A percentile compares a stretch with the other conserved stretches of the same genome.
These are phyloP conservation scores for Chloroceryle inda DNA, from an alignment of 2,797 vertebrate species.

Conservation along the genomic window DNA sequence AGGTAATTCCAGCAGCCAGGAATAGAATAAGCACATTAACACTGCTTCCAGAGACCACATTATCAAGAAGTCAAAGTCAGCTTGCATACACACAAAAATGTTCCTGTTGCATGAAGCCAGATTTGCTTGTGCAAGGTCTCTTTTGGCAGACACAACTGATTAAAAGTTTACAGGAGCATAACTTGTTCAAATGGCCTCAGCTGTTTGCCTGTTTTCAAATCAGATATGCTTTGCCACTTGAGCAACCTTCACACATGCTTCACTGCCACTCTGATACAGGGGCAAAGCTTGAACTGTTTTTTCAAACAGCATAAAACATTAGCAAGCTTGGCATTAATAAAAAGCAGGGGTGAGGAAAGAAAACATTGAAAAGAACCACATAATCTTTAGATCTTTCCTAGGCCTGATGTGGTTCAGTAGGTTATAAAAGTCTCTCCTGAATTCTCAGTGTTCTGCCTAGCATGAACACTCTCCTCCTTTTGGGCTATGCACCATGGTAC, in stretches of 20 bases:
- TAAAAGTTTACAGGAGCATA: constrained; percentile 43
- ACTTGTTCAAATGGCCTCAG: constrained; percentile 40
- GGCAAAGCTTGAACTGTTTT: constrained; percentile 29
- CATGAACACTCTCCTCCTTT: constrained; percentile 44
- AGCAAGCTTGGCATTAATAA: background rate
- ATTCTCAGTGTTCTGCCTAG: constrained; percentile 64
- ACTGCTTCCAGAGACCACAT: constrained; percentile 44
- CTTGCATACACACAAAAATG: background rate
- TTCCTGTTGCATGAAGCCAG: constrained; percentile 35
- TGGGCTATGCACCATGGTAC: constrained; percentile 4
- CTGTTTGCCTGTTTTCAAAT: constrained; percentile 13
- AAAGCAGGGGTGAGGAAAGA: background rate
- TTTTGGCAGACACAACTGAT: constrained; percentile 34
- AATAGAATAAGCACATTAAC: background rate
- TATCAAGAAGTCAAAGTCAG: background rate
- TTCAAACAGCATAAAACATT: background rate
- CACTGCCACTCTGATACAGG: background rate
- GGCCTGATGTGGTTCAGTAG: constrained; percentile 45
- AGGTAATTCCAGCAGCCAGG: constrained; percentile 60
- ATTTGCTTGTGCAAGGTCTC: constrained; percentile 57
- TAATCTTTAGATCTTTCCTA: constrained; percentile 42
- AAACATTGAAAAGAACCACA: background rate
- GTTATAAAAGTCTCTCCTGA: constrained; percentile 43
- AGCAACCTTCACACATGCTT: constrained; percentile 20
- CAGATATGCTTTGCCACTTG: constrained; percentile 48